A percentile compares a stretch with the other conserved stretches of the same genome.
Evolutionary conservation across 2,113 vertebrate genomes (phyloP).

Genomic region (Spea bombifrons): DNA sequence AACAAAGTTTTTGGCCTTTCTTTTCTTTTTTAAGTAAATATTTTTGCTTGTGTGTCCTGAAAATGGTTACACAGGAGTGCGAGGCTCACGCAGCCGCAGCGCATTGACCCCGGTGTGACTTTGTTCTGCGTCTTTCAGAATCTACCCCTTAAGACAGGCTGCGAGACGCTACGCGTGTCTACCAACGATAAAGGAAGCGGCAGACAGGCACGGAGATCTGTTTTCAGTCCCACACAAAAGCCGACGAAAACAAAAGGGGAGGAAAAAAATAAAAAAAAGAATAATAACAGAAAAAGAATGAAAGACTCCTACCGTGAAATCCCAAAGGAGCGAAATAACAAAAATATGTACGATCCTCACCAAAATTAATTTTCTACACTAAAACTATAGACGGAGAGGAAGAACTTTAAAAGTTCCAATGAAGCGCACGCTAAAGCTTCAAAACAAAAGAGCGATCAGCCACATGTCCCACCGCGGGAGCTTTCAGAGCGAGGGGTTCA

Average conservation of each 20-base stretch:
- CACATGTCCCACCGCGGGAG: background rate
- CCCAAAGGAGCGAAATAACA: background rate
- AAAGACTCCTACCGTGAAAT: background rate
- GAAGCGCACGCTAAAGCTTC: background rate
- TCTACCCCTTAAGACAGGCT: background rate
- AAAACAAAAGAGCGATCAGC: constrained; percentile 4
- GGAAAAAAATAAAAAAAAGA: background rate
- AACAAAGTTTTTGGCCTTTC: too few species aligned
- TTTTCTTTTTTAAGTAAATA: too few species aligned
- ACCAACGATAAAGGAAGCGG: background rate
- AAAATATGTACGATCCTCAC: background rate
- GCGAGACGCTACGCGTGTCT: background rate
- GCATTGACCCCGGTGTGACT: too few species aligned
- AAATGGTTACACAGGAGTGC: too few species aligned
- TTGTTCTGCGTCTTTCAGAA: too few species aligned
- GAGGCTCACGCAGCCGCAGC: too few species aligned
- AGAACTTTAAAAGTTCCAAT: background rate
- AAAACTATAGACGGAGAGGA: background rate
- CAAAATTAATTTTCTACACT: too few species aligned
- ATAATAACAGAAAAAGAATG: background rate
- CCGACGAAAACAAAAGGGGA: constrained; percentile 19
- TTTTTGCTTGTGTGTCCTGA: too few species aligned
- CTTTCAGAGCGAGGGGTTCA: background rate
- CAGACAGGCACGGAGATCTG: background rate
- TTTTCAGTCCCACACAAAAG: constrained; percentile 24